A percentile compares a stretch with the other conserved stretches of the same genome.
These are phyloP conservation scores for Ahaetulla prasina DNA, from an alignment of 2,113 vertebrate species.

Conservation along the genomic window DNA sequence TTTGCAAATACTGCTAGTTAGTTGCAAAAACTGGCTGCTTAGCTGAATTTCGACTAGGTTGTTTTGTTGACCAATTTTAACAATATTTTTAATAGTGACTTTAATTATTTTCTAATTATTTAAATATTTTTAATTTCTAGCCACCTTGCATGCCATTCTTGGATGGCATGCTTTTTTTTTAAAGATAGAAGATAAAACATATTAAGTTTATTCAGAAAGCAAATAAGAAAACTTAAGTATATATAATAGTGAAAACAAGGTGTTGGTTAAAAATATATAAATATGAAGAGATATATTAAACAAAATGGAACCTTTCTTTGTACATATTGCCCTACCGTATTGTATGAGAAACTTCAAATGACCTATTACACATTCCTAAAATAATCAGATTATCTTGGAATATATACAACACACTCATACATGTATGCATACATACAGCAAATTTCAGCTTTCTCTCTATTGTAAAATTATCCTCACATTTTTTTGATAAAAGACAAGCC, in stretches of 20 bases:
- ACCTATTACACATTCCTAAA: neutral
- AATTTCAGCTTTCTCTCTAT: neutral
- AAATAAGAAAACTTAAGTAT: neutral
- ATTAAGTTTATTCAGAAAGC: neutral
- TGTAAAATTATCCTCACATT: neutral
- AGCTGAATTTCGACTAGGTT: neutral
- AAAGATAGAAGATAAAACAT: neutral
- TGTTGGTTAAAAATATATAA: neutral
- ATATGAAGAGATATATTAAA: neutral
- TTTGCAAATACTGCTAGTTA: neutral
- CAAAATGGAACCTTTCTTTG: neutral
- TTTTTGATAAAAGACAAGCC: neutral
- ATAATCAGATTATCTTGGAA: too few relatives aligned
- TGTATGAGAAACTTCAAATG: neutral
- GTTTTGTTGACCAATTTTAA: neutral
- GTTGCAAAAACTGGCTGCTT: neutral
- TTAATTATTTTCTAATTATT: neutral
- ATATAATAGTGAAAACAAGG: neutral
- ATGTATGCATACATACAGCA: neutral
- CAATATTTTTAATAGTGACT: neutral
- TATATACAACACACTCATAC: too few relatives aligned
- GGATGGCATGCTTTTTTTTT: neutral
- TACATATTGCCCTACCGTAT: neutral
- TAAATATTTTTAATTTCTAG: neutral
- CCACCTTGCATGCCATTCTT: neutral